Percentiles rank a stretch among this genome's conserved stretches.
These are phyloP conservation scores for Plumapathes pennacea DNA, from an alignment of 92 coral and sea anemone species.

Conservation along the genomic window DNA sequence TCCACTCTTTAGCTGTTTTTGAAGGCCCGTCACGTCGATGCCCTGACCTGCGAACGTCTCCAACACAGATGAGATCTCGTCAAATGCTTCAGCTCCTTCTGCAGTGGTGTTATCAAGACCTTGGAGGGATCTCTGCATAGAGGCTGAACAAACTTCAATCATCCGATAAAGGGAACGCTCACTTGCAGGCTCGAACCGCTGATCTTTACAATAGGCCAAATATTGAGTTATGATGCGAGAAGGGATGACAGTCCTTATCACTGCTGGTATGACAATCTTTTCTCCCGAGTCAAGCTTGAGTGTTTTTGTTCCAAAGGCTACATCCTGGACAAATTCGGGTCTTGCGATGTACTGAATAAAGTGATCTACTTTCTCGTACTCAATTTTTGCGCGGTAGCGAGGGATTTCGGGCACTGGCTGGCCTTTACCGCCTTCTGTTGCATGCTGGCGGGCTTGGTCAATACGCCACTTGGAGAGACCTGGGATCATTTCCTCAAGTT, in stretches of 20 bases:
- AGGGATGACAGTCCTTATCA: conserved; percentile 27
- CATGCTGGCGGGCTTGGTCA: conserved; percentile 54
- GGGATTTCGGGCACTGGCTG: conserved; percentile 22
- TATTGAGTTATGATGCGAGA: conserved; percentile 36
- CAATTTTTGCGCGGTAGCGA: conserved; percentile 9
- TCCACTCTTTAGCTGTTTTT: conserved; percentile 17
- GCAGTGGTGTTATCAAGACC: conserved; percentile 28
- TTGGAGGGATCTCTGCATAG: conserved; percentile 36
- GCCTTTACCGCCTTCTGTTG: conserved; percentile 24
- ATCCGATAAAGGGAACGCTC: conserved; percentile 15
- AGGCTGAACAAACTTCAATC: conserved; percentile 40
- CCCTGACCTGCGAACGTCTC: conserved; percentile 21
- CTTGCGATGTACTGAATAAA: conserved; percentile 30
- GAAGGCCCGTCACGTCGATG: not conserved
- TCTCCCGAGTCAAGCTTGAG: conserved; percentile 43
- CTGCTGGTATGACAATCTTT: conserved; percentile 25
- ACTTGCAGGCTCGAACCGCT: conserved; percentile 29
- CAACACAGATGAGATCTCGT: not conserved
- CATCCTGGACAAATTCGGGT: conserved; percentile 18
- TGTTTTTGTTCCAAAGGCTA: conserved; percentile 28
- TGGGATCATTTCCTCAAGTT: conserved; percentile 33
- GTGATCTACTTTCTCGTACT: conserved; percentile 26
- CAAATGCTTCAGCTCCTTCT: conserved; percentile 25
- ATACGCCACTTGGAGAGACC: conserved; percentile 45
- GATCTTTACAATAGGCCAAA: conserved; percentile 15